Base-by-base conservation (phyloP, 1,140 invertebrate species). In the Brachionus calyciflorus region DNA sequence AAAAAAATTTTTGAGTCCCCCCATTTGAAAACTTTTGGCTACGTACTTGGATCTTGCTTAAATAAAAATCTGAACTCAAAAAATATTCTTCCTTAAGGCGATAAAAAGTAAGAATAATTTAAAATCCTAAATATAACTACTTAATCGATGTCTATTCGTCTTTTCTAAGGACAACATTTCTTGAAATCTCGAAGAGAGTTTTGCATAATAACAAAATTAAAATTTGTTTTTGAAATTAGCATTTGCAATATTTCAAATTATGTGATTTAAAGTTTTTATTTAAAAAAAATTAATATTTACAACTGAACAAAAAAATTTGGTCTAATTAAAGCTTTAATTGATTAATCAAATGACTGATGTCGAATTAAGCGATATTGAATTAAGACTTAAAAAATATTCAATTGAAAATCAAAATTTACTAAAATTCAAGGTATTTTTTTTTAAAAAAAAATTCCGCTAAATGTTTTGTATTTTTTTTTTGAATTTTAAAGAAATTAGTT, bases 281-380 rank as follows among this genome's bases (percentile, higher is more conserved):
- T 4, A 51, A 51, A 51, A 37, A 37, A 37, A 26, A 5, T 19
- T 51, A 5, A 3, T 51, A 4, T 3, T 4, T 51, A 5, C 49
- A 51, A 12, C 17, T 19, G 49, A 51, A 12, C 17, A 51, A 51
- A 19, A 51, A 5, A 51, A 51, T 19, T 19, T 51, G n/a, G n/a
- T 28, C 28, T 33, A 4, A 26, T 24, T 65, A 21, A 6, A 33
- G 9, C 24, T 21, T 21, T 26, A 48, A 44, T 21, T 44, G 24
- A 26, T 33, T 44, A 68, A 17, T 73, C 46, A 49, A 49, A 73
- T 73, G 69, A 73, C 46, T 55, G 69, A 73, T 49, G 30, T 73
- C 51, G 69, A 73, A n/a, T n/a, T n/a, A n/a, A n/a, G n/a, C 21
- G 46, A 51, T 14, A 73, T 73, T 24, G 69, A 73, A 24, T 21